Conservation (phyloP, 2,797 vertebrate genomes). For the Ispidina picta region DNA sequence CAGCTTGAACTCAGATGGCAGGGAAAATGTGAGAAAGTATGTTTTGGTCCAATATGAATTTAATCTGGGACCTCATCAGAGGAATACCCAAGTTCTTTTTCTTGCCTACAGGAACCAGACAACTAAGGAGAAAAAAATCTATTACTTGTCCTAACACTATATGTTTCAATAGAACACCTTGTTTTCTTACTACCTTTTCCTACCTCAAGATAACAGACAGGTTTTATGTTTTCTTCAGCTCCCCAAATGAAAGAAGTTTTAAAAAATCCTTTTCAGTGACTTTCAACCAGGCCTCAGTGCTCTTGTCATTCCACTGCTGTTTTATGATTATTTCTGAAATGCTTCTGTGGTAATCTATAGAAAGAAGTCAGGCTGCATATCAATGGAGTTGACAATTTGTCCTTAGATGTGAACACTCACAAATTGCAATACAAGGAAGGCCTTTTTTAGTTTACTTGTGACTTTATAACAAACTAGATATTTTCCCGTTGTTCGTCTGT, state of each 20-base stretch:
- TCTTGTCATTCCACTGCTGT: background rate
- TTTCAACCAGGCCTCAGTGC: background rate
- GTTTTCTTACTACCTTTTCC: background rate
- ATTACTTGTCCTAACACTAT: background rate
- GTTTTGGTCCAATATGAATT: conserved; percentile 1
- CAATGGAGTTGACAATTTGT: background rate
- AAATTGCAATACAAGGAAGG: background rate
- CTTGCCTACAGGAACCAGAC: background rate
- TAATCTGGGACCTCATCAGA: background rate
- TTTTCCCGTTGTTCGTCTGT: background rate
- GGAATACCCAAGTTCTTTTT: conserved; percentile 11
- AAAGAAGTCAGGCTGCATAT: background rate
- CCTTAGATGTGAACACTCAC: background rate
- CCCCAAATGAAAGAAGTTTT: background rate
- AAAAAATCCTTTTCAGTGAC: background rate
- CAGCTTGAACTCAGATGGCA: background rate
- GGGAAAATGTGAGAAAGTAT: background rate
- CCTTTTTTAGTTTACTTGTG: background rate
- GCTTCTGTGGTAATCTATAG: background rate
- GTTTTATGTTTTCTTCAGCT: background rate
- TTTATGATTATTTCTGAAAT: background rate
- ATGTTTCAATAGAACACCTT: background rate
- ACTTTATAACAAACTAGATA: background rate
- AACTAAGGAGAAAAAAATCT: conserved; percentile 12
- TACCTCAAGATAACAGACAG: background rate